phyloP scores from a whole-genome alignment of 2,888 invertebrate species.

The Microctonus brassicae region DNA sequence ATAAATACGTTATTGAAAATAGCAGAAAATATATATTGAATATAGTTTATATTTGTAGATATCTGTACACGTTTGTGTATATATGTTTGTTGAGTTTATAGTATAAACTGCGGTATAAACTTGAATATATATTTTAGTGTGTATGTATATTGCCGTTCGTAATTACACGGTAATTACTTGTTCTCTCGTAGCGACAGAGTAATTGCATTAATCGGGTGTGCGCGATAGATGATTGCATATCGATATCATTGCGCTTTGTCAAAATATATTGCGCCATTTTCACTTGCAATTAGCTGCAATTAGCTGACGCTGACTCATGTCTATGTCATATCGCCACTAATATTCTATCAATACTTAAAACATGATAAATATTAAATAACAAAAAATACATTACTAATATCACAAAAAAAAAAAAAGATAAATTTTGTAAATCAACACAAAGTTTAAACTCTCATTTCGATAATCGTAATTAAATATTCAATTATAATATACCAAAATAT shows the following conservation, averaged over 20 bases:
- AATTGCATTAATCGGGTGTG: conserved; percentile 47
- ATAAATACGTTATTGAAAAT: background rate
- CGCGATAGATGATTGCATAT: conserved; percentile 43
- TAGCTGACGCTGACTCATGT: conserved; percentile 12
- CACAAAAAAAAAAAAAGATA: too few species aligned
- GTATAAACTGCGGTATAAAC: background rate
- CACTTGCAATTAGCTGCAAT: conserved; percentile 33
- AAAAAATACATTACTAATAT: too few species aligned
- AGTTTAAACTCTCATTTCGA: too few species aligned
- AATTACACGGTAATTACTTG: conserved; percentile 50
- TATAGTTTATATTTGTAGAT: background rate
- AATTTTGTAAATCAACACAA: too few species aligned
- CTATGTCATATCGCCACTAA: background rate
- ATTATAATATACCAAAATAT: too few species aligned
- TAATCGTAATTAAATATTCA: too few species aligned
- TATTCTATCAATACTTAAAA: background rate
- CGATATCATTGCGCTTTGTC: conserved; percentile 35
- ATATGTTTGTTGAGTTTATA: background rate
- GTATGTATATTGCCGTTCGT: conserved; percentile 34
- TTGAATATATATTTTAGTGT: too few species aligned
- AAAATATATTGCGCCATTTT: conserved; percentile 30
- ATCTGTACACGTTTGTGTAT: background rate
- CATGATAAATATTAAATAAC: background rate
- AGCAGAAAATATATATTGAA: background rate
- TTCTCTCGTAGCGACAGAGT: conserved; percentile 43